Percentiles rank a stretch among this genome's conserved stretches.
phyloP scores from a whole-genome alignment of 1,140 invertebrate species.

The Orius laevigatus region DNA sequence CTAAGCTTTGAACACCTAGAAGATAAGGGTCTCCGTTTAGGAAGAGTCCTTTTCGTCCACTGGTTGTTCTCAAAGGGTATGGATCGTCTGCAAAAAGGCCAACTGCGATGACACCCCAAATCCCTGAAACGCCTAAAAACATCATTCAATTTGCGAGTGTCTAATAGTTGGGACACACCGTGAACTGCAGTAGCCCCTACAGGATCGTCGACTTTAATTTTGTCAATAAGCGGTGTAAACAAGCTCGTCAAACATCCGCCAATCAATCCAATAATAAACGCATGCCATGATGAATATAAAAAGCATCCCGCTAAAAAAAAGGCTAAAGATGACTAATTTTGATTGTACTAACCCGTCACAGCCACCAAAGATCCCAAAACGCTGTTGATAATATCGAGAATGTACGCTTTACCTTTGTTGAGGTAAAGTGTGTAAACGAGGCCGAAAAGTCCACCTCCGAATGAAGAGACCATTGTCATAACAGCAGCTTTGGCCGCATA shows the following conservation, averaged over 20 bases:
- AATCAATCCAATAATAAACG: conserved; percentile 62
- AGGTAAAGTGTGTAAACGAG: conserved; percentile 46
- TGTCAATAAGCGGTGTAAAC: conserved; percentile 55
- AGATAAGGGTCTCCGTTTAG: conserved; percentile 76
- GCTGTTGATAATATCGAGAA: conserved; percentile 76
- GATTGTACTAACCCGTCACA: conserved; percentile 49
- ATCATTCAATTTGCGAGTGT: background rate
- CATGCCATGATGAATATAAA: conserved; percentile 70
- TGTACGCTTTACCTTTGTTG: conserved; percentile 56
- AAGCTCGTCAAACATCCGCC: conserved; percentile 56
- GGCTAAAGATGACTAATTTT: background rate
- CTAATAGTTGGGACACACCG: too few relatives aligned
- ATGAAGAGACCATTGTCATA: conserved; percentile 74
- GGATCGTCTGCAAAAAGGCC: conserved; percentile 82
- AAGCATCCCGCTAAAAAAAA: conserved; percentile 60
- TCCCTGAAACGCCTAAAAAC: conserved; percentile 33
- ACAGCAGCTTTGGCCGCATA: conserved; percentile 78
- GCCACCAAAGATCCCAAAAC: conserved; percentile 72
- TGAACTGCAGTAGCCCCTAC: conserved; percentile 81
- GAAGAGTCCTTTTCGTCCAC: conserved; percentile 57
- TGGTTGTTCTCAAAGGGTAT: conserved; percentile 55
- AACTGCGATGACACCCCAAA: conserved; percentile 68
- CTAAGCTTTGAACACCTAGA: conserved; percentile 62
- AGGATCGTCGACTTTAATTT: conserved; percentile 69
- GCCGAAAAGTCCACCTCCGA: conserved; percentile 69